Conservation (phyloP, 2,113 vertebrate genomes). For the Dipodomys spectabilis region DNA sequence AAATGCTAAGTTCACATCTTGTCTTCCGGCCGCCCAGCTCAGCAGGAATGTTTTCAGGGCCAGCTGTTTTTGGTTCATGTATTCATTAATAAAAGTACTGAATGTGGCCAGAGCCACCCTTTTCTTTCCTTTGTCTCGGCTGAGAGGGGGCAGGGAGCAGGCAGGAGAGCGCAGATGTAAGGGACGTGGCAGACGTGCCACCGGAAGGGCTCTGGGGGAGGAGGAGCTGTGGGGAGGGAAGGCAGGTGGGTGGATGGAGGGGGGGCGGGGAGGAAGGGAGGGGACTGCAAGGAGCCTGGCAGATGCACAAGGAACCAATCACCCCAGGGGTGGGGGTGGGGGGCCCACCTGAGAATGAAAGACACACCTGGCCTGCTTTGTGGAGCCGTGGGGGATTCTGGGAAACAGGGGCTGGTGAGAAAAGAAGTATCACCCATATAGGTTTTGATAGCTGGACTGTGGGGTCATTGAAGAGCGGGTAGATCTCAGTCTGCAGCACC, state of each 20-base stretch:
- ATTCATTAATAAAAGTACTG: conserved; percentile 75
- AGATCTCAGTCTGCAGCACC: neutral
- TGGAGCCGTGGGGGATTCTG: neutral
- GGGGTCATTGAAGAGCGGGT: neutral
- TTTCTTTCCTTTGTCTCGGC: conserved; percentile 78
- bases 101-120: conserved; percentile 53
- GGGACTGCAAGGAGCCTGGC: neutral
- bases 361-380: conserved; percentile 55
- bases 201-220: conserved; percentile 52
- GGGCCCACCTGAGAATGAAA: conserved; percentile 61
- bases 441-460: conserved; percentile 3
- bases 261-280: conserved; percentile 8
- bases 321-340: neutral
- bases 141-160: conserved; percentile 73
- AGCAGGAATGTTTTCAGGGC: conserved; percentile 52
- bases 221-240: conserved; percentile 34
- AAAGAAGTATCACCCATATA: neutral
- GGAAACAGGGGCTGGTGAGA: neutral
- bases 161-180: conserved; percentile 62
- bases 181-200: conserved; percentile 79
- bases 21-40: conserved; percentile 29
- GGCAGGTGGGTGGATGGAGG: conserved; percentile 72
- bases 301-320: conserved; percentile 36
- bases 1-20: neutral
- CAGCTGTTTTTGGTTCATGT: conserved; percentile 69